These are phyloP conservation scores for Lasiurus borealis DNA, from an alignment of 2,113 vertebrate genomes.

Conservation along the genomic window DNA sequence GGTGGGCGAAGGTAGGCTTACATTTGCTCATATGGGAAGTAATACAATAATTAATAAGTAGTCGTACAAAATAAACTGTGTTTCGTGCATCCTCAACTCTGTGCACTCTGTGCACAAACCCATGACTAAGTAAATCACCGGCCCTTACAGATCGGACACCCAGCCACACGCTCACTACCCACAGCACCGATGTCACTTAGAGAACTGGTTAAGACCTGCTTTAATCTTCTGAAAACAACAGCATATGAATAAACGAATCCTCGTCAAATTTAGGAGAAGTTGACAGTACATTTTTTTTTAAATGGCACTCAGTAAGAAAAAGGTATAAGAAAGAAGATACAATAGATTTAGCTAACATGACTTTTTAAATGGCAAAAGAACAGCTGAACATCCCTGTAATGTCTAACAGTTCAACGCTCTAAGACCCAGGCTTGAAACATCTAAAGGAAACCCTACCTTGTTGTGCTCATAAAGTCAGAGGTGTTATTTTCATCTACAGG, in stretches of 20 bases:
- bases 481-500: conserved; percentile 96
- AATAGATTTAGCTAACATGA: neutral
- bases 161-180: neutral
- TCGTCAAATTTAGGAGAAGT: neutral
- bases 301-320: neutral
- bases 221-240: neutral
- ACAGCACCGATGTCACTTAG: neutral
- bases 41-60: neutral
- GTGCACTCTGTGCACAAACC: rapidly evolving
- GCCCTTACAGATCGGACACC: too few species aligned
- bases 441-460: conserved; percentile 89
- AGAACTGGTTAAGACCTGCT: neutral
- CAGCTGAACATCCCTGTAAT: neutral
- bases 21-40: neutral
- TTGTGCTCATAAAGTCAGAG: conserved; percentile 89
- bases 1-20: neutral
- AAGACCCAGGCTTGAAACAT: conserved; percentile 41
- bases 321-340: neutral
- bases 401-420: neutral
- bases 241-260: conserved; percentile 10
- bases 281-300: neutral
- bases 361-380: neutral
- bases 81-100: neutral
- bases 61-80: neutral
- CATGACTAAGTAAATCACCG: neutral